phyloP scores from a whole-genome alignment of 2,113 vertebrate genomes.

The Coryphaenoides rupestris region DNA sequence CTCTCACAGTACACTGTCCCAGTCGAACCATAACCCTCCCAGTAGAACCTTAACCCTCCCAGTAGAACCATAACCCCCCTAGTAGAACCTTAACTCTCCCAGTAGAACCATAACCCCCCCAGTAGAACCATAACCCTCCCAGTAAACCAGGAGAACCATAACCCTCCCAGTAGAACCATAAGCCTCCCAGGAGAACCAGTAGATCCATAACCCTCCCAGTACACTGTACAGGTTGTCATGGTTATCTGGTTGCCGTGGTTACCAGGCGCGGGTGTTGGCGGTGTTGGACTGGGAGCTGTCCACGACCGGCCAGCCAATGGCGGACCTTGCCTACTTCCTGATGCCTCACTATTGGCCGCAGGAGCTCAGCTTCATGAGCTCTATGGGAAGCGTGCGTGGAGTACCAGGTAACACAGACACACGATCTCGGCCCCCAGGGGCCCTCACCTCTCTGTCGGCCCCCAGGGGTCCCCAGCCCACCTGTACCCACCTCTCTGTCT shows the following conservation, averaged over 20 bases:
- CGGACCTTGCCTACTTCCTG: constrained; percentile 81
- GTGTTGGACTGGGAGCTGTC: constrained; percentile 95
- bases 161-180: no score
- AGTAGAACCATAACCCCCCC: no score
- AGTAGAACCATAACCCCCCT: no score
- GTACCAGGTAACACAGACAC: constrained; percentile 54
- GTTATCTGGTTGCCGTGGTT: constrained; percentile 23
- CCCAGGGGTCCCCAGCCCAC: constrained; percentile 77
- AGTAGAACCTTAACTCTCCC: no score
- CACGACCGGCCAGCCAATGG: constrained; percentile 85
- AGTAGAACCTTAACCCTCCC: no score
- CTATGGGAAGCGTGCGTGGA: constrained; percentile 60
- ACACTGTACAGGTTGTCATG: no score
- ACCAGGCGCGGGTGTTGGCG: constrained; percentile 81
- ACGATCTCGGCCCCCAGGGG: no score
- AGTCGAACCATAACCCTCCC: not conserved
- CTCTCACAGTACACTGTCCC: not conserved
- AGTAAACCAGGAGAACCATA: no score
- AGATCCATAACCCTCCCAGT: no score
- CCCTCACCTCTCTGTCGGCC: not conserved
- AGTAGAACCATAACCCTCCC: no score
- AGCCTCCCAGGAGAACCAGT: no score
- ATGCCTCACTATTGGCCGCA: constrained; percentile 77
- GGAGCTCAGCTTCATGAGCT: constrained; percentile 31
- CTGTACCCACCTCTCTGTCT: constrained; percentile 79